Base-by-base conservation (phyloP, 2,888 invertebrate species). In the Parthenolecanium corni region DNA sequence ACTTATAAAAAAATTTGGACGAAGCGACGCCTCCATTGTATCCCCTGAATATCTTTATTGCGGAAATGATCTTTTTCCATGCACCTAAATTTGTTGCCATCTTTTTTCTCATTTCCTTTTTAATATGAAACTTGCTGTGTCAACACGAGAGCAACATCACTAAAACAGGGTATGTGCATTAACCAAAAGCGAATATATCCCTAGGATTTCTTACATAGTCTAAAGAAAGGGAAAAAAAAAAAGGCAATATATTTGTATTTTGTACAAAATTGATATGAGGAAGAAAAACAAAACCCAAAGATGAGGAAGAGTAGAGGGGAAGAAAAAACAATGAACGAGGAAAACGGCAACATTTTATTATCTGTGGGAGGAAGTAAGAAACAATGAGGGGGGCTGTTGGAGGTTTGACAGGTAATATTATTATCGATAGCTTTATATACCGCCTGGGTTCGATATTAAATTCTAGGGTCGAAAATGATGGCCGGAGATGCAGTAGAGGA, bases 351-450 rank as follows among this genome's bases (percentile, higher is more conserved):
- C 54, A 54, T 42, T 40, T n/a, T 54, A 54, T 40, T 54, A 54
- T 24, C 54, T 21, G 40, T 14, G 38, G 52, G 42, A n/a, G 16
- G 38, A 31, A 31, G 4, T 11, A 40, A 23, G 54, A 54, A 40
- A 42, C 38, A 54, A 52, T 16, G 25, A 42, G 21, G 54, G 54
- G n/a, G 49, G 51, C 38, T 49, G 61, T 49, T 47, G 61, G 49
- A 47, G 38, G 61, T 61, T 61, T 61, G 61, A 61, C 61, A 61
- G 61, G 61, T 61, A 61, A 61, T 61, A 61, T 61, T 49, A 61
- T 61, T 61, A 61, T 61, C 61, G 61, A 61, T 61, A 49, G 51
- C 61, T 61, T 61, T 49, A 61, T 61, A 49, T 31, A 6, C 31
- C 31, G 31, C 61, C 61, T 49, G 47, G 49, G 61, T 49, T 51